Evolutionary conservation across 2,113 vertebrate species (phyloP).

Genomic region (Motacilla tschutschensis): DNA sequence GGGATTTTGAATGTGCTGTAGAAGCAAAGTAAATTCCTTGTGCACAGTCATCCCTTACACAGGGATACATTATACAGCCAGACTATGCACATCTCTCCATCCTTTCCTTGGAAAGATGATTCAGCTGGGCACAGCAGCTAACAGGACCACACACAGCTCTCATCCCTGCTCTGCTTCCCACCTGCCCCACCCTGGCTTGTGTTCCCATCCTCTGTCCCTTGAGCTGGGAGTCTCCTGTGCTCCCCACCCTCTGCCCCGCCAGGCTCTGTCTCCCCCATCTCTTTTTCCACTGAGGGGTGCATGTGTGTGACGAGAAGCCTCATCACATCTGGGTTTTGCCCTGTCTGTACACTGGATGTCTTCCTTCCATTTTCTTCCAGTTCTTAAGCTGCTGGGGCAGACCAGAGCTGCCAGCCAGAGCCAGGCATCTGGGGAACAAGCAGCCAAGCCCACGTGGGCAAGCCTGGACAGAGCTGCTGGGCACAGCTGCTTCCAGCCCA

Average conservation of each 20-base stretch:
- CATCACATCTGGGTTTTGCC: not conserved
- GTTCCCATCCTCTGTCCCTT: not conserved
- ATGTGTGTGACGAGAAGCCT: not conserved
- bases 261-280: not conserved
- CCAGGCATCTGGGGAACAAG: not conserved
- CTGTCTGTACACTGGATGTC: not conserved
- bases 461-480: not conserved
- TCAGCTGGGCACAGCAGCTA: not conserved
- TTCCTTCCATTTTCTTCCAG: not conserved
- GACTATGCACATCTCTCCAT: not conserved
- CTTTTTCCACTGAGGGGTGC: not conserved
- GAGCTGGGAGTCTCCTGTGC: not conserved
- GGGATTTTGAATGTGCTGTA: not conserved
- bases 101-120: fast-evolving
- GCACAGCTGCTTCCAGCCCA: not conserved
- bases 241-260: not conserved
- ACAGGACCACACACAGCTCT: not conserved
- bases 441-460: not conserved
- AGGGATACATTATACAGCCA: not conserved
- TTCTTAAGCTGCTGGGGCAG: not conserved
- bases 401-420: not conserved
- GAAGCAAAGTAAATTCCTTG: not conserved
- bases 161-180: not conserved
- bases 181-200: not conserved
- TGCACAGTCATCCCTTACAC: not conserved